These are phyloP conservation scores for Dioctria linearis DNA, from an alignment of 2,888 invertebrate species.

Conservation along the genomic window DNA sequence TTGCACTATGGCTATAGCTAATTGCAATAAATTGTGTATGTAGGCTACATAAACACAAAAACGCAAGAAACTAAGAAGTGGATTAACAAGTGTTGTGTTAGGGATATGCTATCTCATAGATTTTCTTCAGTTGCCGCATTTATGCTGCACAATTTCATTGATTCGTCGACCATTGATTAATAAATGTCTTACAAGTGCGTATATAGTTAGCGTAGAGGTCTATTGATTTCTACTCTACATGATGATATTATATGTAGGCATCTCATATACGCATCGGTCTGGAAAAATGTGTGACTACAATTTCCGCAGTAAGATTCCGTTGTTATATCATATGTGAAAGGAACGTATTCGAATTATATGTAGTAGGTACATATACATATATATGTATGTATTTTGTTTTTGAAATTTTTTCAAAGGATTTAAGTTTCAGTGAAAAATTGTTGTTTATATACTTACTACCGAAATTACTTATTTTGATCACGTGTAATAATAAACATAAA, in stretches of 20 bases:
- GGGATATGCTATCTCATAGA: neutral
- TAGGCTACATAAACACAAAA: neutral
- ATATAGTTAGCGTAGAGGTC: neutral
- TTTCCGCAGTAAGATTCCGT: constrained; percentile 5
- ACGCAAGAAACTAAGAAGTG: neutral
- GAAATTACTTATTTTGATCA: too few relatives aligned
- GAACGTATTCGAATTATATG: neutral
- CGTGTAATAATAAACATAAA: too few relatives aligned
- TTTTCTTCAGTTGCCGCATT: neutral
- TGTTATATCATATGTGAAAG: constrained; percentile 6
- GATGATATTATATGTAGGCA: too few relatives aligned
- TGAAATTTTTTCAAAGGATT: neutral
- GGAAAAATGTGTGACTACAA: constrained; percentile 1
- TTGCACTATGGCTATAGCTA: too few relatives aligned
- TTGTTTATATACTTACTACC: too few relatives aligned
- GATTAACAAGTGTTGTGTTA: neutral
- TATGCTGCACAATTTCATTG: neutral
- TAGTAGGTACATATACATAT: too few relatives aligned
- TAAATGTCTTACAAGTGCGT: neutral
- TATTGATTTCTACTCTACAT: neutral
- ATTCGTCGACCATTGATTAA: neutral
- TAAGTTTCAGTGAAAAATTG: too few relatives aligned
- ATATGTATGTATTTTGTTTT: neutral
- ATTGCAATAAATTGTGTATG: too few relatives aligned
- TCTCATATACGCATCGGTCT: neutral